These are phyloP conservation scores for Pangasius mekongensis DNA, from an alignment of 2,797 vertebrate species.

Conservation along the genomic window DNA sequence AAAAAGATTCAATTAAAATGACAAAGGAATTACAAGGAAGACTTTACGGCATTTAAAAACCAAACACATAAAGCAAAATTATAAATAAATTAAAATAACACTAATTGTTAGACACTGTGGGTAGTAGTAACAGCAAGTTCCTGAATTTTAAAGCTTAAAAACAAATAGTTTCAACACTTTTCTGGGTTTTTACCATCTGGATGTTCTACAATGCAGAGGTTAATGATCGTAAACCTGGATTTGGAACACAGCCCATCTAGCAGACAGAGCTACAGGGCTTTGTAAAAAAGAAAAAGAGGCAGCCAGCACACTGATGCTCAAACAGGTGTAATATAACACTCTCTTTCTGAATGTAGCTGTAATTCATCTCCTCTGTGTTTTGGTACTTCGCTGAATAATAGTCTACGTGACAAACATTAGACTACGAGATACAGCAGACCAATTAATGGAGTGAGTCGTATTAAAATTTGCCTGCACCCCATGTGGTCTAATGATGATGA, in stretches of 20 bases:
- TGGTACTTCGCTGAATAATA: neutral
- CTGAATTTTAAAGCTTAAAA: too few species aligned
- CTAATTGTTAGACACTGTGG: neutral
- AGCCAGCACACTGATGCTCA: neutral
- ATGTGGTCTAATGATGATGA: conserved; percentile 56
- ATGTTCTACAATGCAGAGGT: neutral
- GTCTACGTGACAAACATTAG: neutral
- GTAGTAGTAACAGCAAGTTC: neutral
- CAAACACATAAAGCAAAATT: neutral
- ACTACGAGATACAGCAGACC: neutral
- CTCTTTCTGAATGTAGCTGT: neutral
- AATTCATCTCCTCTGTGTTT: neutral
- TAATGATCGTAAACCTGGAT: neutral
- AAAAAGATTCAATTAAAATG: neutral
- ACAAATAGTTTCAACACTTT: neutral
- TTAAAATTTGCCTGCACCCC: conserved; percentile 51
- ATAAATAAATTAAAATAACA: neutral
- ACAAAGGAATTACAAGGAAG: neutral
- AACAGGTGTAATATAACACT: neutral
- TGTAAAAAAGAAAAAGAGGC: neutral
- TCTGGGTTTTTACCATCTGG: neutral
- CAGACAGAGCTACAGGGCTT: neutral
- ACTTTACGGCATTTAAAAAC: neutral
- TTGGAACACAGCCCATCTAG: neutral
- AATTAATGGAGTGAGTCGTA: neutral